Conservation (phyloP, 2,888 invertebrate genomes). For the Ophraella communa region DNA sequence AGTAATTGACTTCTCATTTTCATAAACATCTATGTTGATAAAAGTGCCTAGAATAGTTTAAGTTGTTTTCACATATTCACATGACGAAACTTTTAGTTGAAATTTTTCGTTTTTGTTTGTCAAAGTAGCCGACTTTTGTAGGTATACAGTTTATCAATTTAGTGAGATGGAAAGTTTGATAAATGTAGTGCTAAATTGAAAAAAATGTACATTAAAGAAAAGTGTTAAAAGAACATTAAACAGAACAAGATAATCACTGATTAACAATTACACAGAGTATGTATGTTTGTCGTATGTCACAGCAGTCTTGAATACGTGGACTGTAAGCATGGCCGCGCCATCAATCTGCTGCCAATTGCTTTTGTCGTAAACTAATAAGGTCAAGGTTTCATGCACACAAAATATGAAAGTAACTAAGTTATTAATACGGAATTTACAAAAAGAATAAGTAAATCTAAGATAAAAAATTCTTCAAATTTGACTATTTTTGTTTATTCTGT, state of each 20-base stretch:
- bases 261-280: constrained; percentile 41
- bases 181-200: too few relatives aligned
- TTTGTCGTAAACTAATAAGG: constrained; percentile 45
- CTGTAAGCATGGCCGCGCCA: constrained; percentile 67
- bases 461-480: too few relatives aligned
- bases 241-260: constrained; percentile 31
- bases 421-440: not conserved
- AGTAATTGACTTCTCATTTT: constrained; percentile 20
- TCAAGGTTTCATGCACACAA: constrained; percentile 10
- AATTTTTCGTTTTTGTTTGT: not conserved
- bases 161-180: too few relatives aligned
- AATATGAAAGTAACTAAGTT: not conserved
- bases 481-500: not conserved
- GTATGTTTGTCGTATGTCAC: constrained; percentile 47
- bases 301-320: constrained; percentile 67
- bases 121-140: too few relatives aligned
- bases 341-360: constrained; percentile 48
- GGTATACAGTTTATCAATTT: too few relatives aligned
- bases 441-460: too few relatives aligned
- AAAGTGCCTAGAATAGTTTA: not conserved
- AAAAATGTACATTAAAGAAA: not conserved
- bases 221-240: not conserved
- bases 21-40: constrained; percentile 3
- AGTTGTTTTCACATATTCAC: not conserved
- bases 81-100: not conserved